These are phyloP conservation scores for Pheosia tremula DNA, from an alignment of 2,888 invertebrate genomes.

Conservation along the genomic window DNA sequence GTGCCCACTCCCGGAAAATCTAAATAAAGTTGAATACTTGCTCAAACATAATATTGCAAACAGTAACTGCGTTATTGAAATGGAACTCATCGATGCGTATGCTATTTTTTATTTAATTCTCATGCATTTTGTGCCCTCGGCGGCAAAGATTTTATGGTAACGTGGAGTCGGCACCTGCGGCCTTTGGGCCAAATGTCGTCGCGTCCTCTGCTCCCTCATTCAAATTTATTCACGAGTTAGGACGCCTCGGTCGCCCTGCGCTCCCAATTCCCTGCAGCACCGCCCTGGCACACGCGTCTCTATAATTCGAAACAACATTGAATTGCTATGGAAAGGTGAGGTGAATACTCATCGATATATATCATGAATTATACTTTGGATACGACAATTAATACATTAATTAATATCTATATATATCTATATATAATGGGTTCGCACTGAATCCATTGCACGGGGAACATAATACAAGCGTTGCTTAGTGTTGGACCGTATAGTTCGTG, in stretches of 20 bases:
- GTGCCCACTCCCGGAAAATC: too few species aligned
- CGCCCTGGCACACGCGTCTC: slow-evolving; percentile 29
- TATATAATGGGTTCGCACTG: too few species aligned
- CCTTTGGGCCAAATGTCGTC: slow-evolving; percentile 59
- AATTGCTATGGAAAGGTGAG: slow-evolving; percentile 15
- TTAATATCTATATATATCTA: too few species aligned
- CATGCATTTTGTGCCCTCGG: slow-evolving; percentile 25
- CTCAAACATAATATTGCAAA: not conserved
- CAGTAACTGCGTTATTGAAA: slow-evolving; percentile 7
- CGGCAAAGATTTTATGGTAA: slow-evolving; percentile 46
- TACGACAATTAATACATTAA: too few species aligned
- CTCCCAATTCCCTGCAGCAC: slow-evolving; percentile 32
- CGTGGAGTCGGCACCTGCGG: slow-evolving; percentile 57
- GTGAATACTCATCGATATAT: slow-evolving; percentile 20
- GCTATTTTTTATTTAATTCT: slow-evolving; percentile 21
- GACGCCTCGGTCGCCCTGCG: slow-evolving; percentile 31
- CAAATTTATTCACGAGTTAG: slow-evolving; percentile 72
- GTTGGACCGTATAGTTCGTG: too few species aligned
- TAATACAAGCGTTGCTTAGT: too few species aligned
- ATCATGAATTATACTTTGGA: slow-evolving; percentile 6
- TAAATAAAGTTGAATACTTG: not conserved
- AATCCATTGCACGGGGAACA: too few species aligned
- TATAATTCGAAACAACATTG: slow-evolving; percentile 37
- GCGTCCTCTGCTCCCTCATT: slow-evolving; percentile 57
- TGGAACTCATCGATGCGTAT: slow-evolving; percentile 19